Evolutionary conservation across 2,797 vertebrate genomes (phyloP).

Genomic region (Galaxias olidus): DNA sequence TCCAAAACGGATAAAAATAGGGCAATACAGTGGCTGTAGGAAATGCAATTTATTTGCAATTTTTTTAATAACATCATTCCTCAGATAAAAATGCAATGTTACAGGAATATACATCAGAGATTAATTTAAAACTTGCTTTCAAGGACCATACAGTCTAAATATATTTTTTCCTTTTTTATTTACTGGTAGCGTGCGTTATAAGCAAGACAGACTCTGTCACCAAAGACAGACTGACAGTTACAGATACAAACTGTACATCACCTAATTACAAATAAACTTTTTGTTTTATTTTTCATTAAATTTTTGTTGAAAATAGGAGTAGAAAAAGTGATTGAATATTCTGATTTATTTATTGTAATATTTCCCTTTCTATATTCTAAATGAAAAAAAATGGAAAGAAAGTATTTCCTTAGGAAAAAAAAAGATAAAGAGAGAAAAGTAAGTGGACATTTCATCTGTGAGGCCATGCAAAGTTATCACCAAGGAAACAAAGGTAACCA

Average conservation of each 20-base stretch:
- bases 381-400: conserved; percentile 60
- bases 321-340: conserved; percentile 86
- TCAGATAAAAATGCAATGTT: conserved; percentile 99
- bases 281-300: conserved; percentile 73
- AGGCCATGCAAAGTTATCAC: conserved; percentile 64
- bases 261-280: conserved; percentile 91
- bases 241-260: conserved; percentile 97
- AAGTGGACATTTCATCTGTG: conserved; percentile 47
- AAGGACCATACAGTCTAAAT: conserved; percentile 88
- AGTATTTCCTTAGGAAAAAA: conserved; percentile 53
- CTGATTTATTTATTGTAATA: conserved; percentile 76
- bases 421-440: conserved; percentile 34
- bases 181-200: conserved; percentile 92
- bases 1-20: neutral
- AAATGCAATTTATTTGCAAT: conserved; percentile 98
- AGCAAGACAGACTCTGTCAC: conserved; percentile 93
- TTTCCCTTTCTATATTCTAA: conserved; percentile 79
- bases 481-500: conserved; percentile 58
- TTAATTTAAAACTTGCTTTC: conserved; percentile 93
- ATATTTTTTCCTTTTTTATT: conserved; percentile 82
- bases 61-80: conserved; percentile 99
- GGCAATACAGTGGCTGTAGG: conserved; percentile 64
- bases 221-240: conserved; percentile 89
- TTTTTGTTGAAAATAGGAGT: conserved; percentile 85
- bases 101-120: conserved; percentile 99